Base-by-base conservation (phyloP, 2,888 invertebrate genomes). In the Hypomecis atomaria region DNA sequence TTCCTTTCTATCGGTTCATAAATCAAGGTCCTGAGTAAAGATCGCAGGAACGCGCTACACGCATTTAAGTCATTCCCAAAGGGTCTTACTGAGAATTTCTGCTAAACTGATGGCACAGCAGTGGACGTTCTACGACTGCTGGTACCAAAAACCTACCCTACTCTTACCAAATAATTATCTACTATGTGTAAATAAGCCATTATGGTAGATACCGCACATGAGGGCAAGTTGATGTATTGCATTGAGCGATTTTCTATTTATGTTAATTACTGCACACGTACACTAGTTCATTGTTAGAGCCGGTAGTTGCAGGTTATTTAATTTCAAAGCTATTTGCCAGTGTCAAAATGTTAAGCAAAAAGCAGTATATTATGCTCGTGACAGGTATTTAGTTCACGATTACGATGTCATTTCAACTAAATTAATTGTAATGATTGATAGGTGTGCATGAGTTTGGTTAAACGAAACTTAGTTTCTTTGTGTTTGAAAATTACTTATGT, bases 281-380 rank as follows among this genome's bases (percentile, higher is more conserved):
- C 40, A 8, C 43, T 54, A n/a, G 60, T 49, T 9, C 11, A 61
- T 61, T 61, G 61, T 61, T 53, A 5, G 8, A 55, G 44, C 55
- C 61, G 55, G 61, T 56, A 61, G 61, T 55, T 38, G 55, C 37
- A 55, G n/a, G 61, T 33, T 10, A 5, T 42, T 47, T 44, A 13
- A 48, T 55, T 55, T 42, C 48, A 55, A 54, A 55, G 40, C 40
- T 54, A 47, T 52, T 44, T 55, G 55, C 38, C 10, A 55, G 5
- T 45, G 55, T 45, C 55, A 55, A 55, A 13, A 37, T 55, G 45
- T 45, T 55, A 36, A 37, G 34, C n/a, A 55, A 55, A 44, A 54
- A 54, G 11, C 34, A n/a, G 38, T 52, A 38, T 11, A 49, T 33
- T 34, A 43, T 34, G 1, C n/a, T 34, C 11, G 34, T 8, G 43